Evolutionary conservation across 2,888 invertebrate genomes (phyloP).

Genomic region (Julus scanicus): DNA sequence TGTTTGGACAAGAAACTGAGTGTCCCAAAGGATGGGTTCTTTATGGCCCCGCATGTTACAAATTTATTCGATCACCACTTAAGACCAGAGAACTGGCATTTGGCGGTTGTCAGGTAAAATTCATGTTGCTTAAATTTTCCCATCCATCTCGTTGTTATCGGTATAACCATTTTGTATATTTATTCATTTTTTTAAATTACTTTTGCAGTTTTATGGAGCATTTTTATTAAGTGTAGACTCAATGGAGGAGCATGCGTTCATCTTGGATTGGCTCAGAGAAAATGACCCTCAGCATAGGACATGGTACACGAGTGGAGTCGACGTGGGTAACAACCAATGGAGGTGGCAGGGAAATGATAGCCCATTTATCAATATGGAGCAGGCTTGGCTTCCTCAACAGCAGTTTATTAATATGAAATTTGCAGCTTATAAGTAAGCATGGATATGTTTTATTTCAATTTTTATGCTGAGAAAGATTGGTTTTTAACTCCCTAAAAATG

Average conservation of each 20-base stretch:
- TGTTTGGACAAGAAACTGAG: conserved; percentile 56
- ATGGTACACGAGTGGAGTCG: conserved; percentile 83
- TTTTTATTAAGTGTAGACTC: conserved; percentile 83
- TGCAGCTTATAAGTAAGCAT: conserved; percentile 77
- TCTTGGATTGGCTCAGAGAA: conserved; percentile 81
- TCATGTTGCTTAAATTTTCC: conserved; percentile 14
- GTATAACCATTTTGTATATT: neutral
- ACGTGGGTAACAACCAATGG: conserved; percentile 62
- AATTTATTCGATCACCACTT: conserved; percentile 88
- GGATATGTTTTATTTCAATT: neutral
- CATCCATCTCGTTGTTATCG: neutral
- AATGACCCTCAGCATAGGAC: conserved; percentile 86
- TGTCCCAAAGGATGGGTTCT: conserved; percentile 92
- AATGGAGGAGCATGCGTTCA: conserved; percentile 87
- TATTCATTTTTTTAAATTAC: conserved; percentile 42
- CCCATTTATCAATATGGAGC: conserved; percentile 80
- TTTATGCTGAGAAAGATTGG: neutral
- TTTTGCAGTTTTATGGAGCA: conserved; percentile 74
- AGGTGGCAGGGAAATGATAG: conserved; percentile 79
- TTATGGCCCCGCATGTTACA: conserved; percentile 84
- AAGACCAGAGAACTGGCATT: conserved; percentile 83
- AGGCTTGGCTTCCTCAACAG: conserved; percentile 78
- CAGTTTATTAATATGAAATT: conserved; percentile 72
- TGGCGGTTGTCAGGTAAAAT: conserved; percentile 76
- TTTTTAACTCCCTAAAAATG: neutral